Base-by-base conservation (phyloP, 2,888 invertebrate species). In the Lasioglossum oenotherae region DNA sequence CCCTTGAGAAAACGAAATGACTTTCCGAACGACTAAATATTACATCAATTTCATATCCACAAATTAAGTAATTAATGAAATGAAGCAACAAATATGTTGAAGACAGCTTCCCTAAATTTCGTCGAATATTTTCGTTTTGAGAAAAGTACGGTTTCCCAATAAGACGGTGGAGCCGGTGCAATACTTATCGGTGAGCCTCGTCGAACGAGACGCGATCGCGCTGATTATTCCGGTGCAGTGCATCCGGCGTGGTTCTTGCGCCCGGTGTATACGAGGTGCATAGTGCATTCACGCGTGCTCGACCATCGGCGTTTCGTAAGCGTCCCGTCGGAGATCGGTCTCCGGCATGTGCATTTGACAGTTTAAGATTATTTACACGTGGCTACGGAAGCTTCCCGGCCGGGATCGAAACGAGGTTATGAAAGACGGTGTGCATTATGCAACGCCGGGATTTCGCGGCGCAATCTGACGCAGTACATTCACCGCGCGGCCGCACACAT, bases 311-410 rank as follows among this genome's bases (percentile, higher is more conserved):
- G 72, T 72, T 44, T 27, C 14, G 41, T 27, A 41, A 44, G 57
- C 44, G 76, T 41, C 35, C 41, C 75, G 35, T 57, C 44, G 78
- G n/a, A 71, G 69, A 71, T 78, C 71, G 86, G 77, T 85, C 67
- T 38, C 81, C 76, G 84, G 85, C 90, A 88, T 87, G 87, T 92
- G 92, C 88, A 85, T 91, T 90, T 92, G 92, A 92, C 92, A 92
- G 92, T 90, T 90, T 90, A 92, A 91, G 91, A 92, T 92, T 92
- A 92, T 92, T 92, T 92, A 92, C 92, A 92, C 64, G 38, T 82
- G 69, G 73, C 38, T 64, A 44, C 64, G 75, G 49, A 41, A 41
- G 72, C 75, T 53, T 57, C 19, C 67, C 74, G 44, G n/a, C 27
- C 27, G 27, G 35, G 44, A 27, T 79, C 57, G 69, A 73, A 69